Evolutionary conservation across 2,888 invertebrate species (phyloP).

Genomic region (Xanthia icteritia): DNA sequence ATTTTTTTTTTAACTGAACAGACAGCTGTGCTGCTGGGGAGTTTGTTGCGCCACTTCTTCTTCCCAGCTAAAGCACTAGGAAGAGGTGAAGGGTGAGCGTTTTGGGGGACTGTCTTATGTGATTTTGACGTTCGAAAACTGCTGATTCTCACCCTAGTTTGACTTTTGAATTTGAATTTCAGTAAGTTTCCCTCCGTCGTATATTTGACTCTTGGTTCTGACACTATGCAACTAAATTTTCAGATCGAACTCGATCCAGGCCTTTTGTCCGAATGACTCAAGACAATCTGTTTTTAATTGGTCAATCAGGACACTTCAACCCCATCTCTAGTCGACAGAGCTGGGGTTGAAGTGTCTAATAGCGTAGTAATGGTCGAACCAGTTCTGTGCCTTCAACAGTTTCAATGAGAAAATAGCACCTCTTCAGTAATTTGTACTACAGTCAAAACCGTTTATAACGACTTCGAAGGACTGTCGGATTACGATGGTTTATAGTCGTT

Average conservation of each 20-base stretch:
- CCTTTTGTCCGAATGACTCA: neutral
- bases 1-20: too few relatives aligned
- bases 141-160: too few relatives aligned
- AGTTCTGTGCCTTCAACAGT: constrained; percentile 1
- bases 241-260: neutral
- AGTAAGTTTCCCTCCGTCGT: neutral
- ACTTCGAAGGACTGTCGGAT: too few relatives aligned
- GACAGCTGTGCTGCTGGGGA: too few relatives aligned
- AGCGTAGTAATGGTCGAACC: constrained; percentile 10
- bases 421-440: neutral
- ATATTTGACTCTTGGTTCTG: neutral
- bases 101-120: too few relatives aligned
- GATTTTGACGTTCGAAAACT: too few relatives aligned
- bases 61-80: too few relatives aligned
- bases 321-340: neutral
- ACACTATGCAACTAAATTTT: neutral
- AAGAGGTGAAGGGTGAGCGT: too few relatives aligned
- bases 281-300: constrained; percentile 40
- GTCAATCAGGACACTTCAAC: constrained; percentile 32
- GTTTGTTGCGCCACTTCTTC: too few relatives aligned
- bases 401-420: neutral
- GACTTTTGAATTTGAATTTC: too few relatives aligned
- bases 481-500: too few relatives aligned
- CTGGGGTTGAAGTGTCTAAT: constrained; percentile 29
- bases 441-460: too few relatives aligned